These are phyloP conservation scores for Periplaneta americana DNA, from an alignment of 1,140 invertebrate species.

Conservation along the genomic window DNA sequence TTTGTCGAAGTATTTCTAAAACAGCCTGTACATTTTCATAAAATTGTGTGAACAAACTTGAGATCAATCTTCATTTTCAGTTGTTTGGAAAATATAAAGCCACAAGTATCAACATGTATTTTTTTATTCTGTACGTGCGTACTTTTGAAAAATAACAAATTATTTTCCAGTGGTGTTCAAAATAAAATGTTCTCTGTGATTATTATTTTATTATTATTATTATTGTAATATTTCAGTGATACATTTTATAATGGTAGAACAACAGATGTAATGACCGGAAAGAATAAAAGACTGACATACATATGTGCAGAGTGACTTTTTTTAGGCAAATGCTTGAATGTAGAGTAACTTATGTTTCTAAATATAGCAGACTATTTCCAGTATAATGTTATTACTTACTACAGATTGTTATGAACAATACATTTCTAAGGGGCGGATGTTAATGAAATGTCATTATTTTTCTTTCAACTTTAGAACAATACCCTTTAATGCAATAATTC, in stretches of 20 bases:
- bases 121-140: too few species aligned
- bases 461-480: too few species aligned
- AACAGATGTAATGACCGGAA: not conserved
- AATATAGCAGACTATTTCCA: not conserved
- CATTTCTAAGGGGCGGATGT: too few species aligned
- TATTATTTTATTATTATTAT: not conserved
- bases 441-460: too few species aligned
- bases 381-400: too few species aligned
- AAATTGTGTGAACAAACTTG: not conserved
- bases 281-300: not conserved
- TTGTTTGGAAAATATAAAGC: not conserved
- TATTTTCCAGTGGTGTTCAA: not conserved
- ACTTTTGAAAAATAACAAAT: too few species aligned
- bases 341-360: not conserved
- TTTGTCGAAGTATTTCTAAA: too few species aligned
- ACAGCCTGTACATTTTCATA: not conserved
- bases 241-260: not conserved
- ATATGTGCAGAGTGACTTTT: not conserved
- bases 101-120: not conserved
- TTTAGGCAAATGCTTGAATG: not conserved
- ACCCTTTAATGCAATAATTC: too few species aligned
- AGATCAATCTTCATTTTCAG: not conserved
- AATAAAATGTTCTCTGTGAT: not conserved
- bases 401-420: not conserved
- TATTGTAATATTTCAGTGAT: too few species aligned